Evolutionary conservation across 2,113 vertebrate genomes (phyloP).

Genomic region (Xiphophorus couchianus): DNA sequence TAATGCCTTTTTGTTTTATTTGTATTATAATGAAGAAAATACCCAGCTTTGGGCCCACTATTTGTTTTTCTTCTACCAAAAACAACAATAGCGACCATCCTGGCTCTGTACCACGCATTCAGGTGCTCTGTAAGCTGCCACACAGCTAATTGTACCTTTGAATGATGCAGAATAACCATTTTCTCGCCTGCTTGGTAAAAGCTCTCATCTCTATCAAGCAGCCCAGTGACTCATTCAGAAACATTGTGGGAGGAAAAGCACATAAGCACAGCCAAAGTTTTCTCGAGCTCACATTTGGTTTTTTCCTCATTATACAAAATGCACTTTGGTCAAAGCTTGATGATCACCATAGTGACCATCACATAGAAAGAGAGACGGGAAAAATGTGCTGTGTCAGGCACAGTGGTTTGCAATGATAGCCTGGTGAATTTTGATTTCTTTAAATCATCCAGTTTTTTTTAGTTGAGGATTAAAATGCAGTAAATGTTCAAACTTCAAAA

Average conservation of each 20-base stretch:
- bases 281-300: conserved; percentile 47
- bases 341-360: conserved; percentile 58
- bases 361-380: conserved; percentile 9
- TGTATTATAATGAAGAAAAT: background rate
- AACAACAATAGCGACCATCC: background rate
- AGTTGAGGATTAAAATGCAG: background rate
- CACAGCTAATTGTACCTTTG: conserved; percentile 23
- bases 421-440: conserved; percentile 1
- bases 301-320: conserved; percentile 31
- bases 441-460: background rate
- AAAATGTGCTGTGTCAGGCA: background rate
- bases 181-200: conserved; percentile 48
- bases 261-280: conserved; percentile 61
- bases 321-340: conserved; percentile 32
- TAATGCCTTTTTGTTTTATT: background rate
- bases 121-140: background rate
- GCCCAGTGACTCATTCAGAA: conserved; percentile 62
- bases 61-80: background rate
- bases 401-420: too few relatives aligned
- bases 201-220: conserved; percentile 53
- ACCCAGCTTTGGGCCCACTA: background rate
- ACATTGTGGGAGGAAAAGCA: conserved; percentile 61
- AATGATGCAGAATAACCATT: conserved; percentile 37
- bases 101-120: background rate
- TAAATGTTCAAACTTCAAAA: background rate